Evolutionary conservation across 2,113 vertebrate genomes (phyloP).

Genomic region (Spea bombifrons): DNA sequence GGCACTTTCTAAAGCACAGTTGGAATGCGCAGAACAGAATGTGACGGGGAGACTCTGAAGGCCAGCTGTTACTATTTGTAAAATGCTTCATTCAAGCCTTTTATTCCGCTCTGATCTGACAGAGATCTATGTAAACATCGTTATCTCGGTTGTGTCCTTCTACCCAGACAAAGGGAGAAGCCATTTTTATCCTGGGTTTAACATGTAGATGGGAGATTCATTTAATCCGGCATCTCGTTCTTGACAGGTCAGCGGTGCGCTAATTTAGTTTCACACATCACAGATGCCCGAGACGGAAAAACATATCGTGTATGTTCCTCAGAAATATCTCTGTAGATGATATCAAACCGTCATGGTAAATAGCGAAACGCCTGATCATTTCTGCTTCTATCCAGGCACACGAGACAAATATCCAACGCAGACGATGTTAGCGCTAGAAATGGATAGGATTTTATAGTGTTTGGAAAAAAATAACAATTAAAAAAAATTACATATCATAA

Average conservation of each 20-base stretch:
- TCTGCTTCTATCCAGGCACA: no score
- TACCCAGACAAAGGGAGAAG: conserved; percentile 18
- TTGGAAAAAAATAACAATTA: no score
- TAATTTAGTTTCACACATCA: conserved; percentile 17
- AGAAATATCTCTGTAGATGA: no score
- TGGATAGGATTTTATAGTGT: no score
- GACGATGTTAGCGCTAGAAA: no score
- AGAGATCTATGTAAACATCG: conserved; percentile 20
- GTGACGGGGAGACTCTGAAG: neutral
- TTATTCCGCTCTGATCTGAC: conserved; percentile 4
- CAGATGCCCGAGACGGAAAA: conserved; percentile 18
- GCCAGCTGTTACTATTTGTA: neutral
- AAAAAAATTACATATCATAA: no score
- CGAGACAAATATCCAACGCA: no score
- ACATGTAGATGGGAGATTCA: conserved; percentile 30
- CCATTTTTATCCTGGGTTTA: conserved; percentile 25
- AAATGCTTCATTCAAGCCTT: neutral
- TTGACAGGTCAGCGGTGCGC: conserved; percentile 36
- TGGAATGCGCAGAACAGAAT: neutral
- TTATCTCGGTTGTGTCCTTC: conserved; percentile 18
- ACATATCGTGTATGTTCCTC: neutral
- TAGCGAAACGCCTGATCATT: no score
- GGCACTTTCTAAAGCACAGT: neutral
- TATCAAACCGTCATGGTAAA: no score
- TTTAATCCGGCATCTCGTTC: conserved; percentile 38